phyloP scores from a whole-genome alignment of 2,797 vertebrate species.

The Acipenser oxyrinchus region DNA sequence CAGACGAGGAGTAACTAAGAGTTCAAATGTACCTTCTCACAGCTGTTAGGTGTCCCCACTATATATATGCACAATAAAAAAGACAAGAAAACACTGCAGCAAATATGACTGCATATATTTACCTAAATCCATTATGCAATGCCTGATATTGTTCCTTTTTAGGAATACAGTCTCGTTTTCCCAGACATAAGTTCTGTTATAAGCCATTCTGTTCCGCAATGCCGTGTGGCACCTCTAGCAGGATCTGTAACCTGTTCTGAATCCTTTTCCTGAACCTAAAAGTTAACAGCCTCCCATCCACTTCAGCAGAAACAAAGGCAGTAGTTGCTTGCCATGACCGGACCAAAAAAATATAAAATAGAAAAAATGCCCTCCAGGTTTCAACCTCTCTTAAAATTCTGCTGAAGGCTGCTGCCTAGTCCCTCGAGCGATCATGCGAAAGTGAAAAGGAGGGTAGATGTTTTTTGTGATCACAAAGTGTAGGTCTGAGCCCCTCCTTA shows the following conservation, averaged over 20 bases:
- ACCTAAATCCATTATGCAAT: slow-evolving; percentile 49
- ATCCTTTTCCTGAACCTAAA: slow-evolving; percentile 44
- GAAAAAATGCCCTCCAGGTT: slow-evolving; percentile 65
- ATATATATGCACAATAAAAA: not conserved
- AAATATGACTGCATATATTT: slow-evolving; percentile 39
- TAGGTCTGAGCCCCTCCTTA: slow-evolving; percentile 79
- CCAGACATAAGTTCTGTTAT: slow-evolving; percentile 40
- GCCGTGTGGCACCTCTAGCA: slow-evolving; percentile 35
- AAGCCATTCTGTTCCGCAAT: slow-evolving; percentile 38
- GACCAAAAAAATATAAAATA: slow-evolving; percentile 29
- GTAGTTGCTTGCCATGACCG: slow-evolving; percentile 37
- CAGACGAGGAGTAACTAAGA: no score
- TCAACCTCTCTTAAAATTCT: slow-evolving; percentile 62
- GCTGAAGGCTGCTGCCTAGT: slow-evolving; percentile 58
- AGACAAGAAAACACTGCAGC: not conserved
- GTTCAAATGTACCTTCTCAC: no score
- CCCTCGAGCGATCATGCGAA: slow-evolving; percentile 62
- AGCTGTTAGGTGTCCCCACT: no score
- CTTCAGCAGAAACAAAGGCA: slow-evolving; percentile 48
- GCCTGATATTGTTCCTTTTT: slow-evolving; percentile 24
- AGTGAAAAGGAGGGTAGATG: slow-evolving; percentile 56
- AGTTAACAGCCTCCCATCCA: slow-evolving; percentile 52
- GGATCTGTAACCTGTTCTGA: slow-evolving; percentile 38
- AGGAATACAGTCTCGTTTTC: slow-evolving; percentile 44
- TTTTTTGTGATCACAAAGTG: slow-evolving; percentile 49